phyloP scores from a whole-genome alignment of 2,888 invertebrate genomes.

The Tethea ocularis region DNA sequence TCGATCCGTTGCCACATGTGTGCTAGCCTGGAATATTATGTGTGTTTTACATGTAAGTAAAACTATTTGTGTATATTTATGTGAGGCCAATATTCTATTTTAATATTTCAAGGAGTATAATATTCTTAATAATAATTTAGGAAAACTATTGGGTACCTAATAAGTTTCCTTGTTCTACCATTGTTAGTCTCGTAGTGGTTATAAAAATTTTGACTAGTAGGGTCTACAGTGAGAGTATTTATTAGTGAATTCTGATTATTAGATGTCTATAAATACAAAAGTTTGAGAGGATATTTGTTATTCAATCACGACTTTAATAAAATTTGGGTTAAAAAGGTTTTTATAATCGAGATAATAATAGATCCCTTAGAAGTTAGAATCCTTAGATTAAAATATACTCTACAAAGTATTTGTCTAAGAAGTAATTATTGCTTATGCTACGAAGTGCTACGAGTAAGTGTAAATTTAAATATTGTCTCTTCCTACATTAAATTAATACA shows the following conservation, averaged over 20 bases:
- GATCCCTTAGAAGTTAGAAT: no score
- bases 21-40: not conserved
- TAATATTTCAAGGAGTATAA: not conserved
- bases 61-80: not conserved
- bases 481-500: no score
- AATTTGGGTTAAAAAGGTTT: no score
- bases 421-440: not conserved
- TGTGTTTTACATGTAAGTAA: not conserved
- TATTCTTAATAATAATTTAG: slow-evolving; percentile 23
- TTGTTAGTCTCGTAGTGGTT: not conserved
- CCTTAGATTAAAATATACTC: not conserved
- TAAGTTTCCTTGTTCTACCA: slow-evolving; percentile 30
- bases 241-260: no score
- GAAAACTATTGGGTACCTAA: slow-evolving; percentile 22
- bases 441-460: not conserved
- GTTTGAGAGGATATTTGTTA: no score
- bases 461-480: no score
- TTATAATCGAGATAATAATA: no score
- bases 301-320: no score
- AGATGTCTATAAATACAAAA: no score
- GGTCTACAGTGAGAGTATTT: no score
- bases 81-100: not conserved
- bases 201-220: not conserved
- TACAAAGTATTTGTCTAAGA: not conserved
- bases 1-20: slow-evolving; percentile 21